phyloP scores from a whole-genome alignment of 92 coral and sea anemone species.

The Paramuricea clavata region DNA sequence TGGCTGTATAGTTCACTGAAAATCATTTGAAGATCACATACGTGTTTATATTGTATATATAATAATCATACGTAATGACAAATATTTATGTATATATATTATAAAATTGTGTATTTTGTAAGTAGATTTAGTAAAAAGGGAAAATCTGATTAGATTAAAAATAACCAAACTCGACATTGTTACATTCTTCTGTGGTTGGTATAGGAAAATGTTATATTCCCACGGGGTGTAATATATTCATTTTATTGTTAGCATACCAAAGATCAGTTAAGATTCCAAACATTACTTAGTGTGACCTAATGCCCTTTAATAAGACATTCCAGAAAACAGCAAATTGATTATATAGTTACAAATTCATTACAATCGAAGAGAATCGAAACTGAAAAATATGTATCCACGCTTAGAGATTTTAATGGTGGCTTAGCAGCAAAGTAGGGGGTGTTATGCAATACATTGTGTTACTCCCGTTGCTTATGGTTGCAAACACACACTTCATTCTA shows the following conservation, averaged over 20 bases:
- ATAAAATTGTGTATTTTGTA: neutral
- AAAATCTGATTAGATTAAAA: neutral
- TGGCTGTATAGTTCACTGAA: neutral
- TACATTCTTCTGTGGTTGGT: neutral
- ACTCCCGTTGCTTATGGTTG: neutral
- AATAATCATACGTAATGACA: slow-evolving; percentile 3
- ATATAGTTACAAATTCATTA: neutral
- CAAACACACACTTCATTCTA: neutral
- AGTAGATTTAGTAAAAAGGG: neutral
- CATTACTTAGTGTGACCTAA: neutral
- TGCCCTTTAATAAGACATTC: neutral
- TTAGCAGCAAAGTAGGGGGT: neutral
- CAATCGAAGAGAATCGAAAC: neutral
- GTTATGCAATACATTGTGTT: neutral
- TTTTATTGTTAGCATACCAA: neutral
- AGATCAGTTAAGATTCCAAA: slow-evolving; percentile 21
- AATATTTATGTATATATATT: slow-evolving; percentile 19
- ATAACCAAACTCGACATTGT: neutral
- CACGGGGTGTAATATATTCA: slow-evolving; percentile 26
- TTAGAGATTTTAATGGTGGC: neutral
- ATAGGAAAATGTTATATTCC: neutral
- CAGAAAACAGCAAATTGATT: neutral
- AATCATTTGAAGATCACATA: neutral
- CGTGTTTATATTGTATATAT: slow-evolving; percentile 9
- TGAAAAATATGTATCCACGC: neutral